Base-by-base conservation (phyloP, 2,888 invertebrate genomes). In the Calameuta pallipes region DNA sequence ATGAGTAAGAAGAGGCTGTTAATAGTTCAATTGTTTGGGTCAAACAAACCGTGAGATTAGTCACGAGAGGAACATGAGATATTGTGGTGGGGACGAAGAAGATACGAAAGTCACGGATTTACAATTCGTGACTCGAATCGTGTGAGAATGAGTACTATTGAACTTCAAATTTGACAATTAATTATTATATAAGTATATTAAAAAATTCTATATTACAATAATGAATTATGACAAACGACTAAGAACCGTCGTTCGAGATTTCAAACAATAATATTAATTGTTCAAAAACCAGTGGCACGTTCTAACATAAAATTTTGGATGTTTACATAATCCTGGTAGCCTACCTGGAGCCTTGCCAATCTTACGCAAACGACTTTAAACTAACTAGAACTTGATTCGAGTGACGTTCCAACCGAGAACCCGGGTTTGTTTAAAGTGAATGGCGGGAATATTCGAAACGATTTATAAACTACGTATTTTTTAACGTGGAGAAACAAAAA, bases 1-100 rank as follows among this genome's bases (percentile, higher is more conserved):
- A 73, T 81, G 80, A 82, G 77, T 78, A 79, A 82, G 81, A 78
- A 77, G 36, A 34, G 75, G 11, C 78, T 78, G 82, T 80, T 83
- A 81, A 81, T 78, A 81, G 82, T 82, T 82, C 80, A 83, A 83
- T 83, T 82, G 82, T 83, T 78, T 79, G 80, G 74, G 75, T 81
- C 82, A 77, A 73, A 31, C 74, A 33, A 74, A 37, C 77, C 80
- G 78, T 77, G 75, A 82, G 78, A 81, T 82, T 82, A 82, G 76
- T 81, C 81, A 78, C 71, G 41, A 71, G 74, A 33, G 35, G 37
- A 74, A 71, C 1, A 34, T 15, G 31, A 34, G 71, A 71, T 34
- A 71, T 23, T 34, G 12, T 4, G 13, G 12, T 2, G 31, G 31
- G 71, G 2, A n/a, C 6, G 31, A 30, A 31, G 31, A n/a, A 30